phyloP scores from a whole-genome alignment of 2,113 vertebrate genomes.

The Pituophis catenifer region DNA sequence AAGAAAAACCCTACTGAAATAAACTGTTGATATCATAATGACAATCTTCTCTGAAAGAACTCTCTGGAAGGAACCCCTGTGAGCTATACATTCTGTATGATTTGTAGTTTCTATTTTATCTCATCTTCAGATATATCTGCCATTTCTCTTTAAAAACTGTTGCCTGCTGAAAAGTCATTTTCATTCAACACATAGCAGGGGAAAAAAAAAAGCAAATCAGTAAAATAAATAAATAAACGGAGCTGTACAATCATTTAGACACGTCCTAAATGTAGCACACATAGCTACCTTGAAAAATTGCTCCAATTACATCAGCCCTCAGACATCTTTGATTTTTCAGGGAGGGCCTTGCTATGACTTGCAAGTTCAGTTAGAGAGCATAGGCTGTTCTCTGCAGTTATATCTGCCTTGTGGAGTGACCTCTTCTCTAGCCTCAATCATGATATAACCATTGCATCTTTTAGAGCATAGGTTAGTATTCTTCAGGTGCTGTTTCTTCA shows the following conservation, averaged over 20 bases:
- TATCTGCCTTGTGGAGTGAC: not conserved
- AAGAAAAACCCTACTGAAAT: not conserved
- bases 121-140: not conserved
- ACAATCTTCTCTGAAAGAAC: not conserved
- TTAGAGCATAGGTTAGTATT: not conserved
- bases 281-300: not conserved
- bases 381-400: not conserved
- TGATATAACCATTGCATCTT: not conserved
- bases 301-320: not conserved
- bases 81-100: not conserved
- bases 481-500: not conserved
- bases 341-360: not conserved
- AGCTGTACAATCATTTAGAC: not conserved
- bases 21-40: not conserved
- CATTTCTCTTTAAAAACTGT: not conserved
- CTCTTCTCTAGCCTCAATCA: not conserved
- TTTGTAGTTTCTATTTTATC: not conserved
- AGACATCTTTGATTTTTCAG: not conserved
- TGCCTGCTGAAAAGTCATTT: not conserved
- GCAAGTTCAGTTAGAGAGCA: not conserved
- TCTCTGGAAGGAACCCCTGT: not conserved
- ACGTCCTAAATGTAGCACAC: not conserved
- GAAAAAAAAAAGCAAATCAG: not conserved
- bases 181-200: not conserved
- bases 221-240: not conserved